Conservation (phyloP, 92 coral and sea anemone genomes). For the Heliopora coerulea region DNA sequence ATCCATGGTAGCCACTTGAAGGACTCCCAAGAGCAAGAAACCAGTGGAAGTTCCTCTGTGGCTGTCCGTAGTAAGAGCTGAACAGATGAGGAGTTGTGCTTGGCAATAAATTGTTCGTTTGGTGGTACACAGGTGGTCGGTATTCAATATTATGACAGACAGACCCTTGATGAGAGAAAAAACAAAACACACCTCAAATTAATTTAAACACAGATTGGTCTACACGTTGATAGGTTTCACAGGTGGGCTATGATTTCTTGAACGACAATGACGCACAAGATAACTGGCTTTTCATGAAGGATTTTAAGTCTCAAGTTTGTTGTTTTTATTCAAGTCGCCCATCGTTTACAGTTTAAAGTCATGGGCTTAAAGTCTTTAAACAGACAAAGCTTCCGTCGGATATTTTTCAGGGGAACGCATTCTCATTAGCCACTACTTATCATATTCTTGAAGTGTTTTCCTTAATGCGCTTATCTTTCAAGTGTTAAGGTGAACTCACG, state of each 20-base stretch:
- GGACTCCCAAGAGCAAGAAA: background rate
- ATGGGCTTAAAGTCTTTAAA: no score
- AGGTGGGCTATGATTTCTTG: no score
- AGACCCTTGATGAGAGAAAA: conserved; percentile 22
- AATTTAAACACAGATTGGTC: conserved; percentile 28
- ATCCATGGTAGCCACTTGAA: background rate
- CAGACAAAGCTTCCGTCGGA: conserved; percentile 1
- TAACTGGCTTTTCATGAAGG: no score
- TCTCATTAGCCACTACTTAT: conserved; percentile 18
- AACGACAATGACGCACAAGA: no score
- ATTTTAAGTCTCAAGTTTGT: no score
- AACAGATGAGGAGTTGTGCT: background rate
- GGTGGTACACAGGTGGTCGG: conserved; percentile 31
- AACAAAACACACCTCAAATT: conserved; percentile 31
- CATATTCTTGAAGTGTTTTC: conserved; percentile 10
- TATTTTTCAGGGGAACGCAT: background rate
- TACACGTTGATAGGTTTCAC: background rate
- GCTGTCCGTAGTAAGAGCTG: background rate
- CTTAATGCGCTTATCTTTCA: conserved; percentile 34
- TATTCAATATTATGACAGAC: conserved; percentile 39
- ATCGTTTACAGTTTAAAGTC: background rate
- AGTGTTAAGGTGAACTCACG: conserved; percentile 4
- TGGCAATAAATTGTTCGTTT: background rate
- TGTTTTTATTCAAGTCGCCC: no score
- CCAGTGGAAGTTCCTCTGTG: conserved; percentile 1